Evolutionary conservation across 1,140 invertebrate genomes (phyloP), one percentile per base, ranked within the genome.

Genomic region (Diabrotica undecimpunctata): DNA sequence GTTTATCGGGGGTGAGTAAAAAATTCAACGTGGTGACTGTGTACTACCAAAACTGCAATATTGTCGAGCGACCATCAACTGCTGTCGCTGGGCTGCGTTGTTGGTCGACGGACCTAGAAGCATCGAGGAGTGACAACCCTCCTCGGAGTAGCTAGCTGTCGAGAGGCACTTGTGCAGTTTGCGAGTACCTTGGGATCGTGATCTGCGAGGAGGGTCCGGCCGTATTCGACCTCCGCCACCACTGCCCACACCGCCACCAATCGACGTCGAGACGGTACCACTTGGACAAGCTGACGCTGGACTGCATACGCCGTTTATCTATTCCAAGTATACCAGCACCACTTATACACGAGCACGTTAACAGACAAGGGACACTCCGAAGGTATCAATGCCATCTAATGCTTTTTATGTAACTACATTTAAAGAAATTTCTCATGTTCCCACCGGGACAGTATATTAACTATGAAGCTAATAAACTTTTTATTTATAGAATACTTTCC

Each of bases 31-130:
- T 70, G 83, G 83, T 84, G 83, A 84, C 83, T 85, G 88, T 85
- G 88, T 92, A 91, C 89, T 93, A 92, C 90, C 91, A 89, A 92
- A 92, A 89, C 90, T 92, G 89, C 88, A 91, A 91, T 92, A 93
- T 86, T 92, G 91, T 84, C 91, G 87, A 83, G 90, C 88, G 83
- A 86, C 84, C 78, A 88, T 86, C 80, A 88, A 83, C 81, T 84
- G 87, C 79, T 85, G 83, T 38, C 65, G 62, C 62, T 65, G 67
- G 66, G 66, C 60, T 64, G 68, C 81, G 70, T 71, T 79, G 75
- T 61, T 76, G 72, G 77, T 80, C 68, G 65, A 72, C 54, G 76
- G 77, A 72, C 70, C 73, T 41, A 57, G 68, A 46, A 46, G 41
- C 41, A 46, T 46, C 41, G 41, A 46, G 70, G 72, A 72, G 73